Conservation (phyloP, 2,113 vertebrate species). For the Zapornia atra region DNA sequence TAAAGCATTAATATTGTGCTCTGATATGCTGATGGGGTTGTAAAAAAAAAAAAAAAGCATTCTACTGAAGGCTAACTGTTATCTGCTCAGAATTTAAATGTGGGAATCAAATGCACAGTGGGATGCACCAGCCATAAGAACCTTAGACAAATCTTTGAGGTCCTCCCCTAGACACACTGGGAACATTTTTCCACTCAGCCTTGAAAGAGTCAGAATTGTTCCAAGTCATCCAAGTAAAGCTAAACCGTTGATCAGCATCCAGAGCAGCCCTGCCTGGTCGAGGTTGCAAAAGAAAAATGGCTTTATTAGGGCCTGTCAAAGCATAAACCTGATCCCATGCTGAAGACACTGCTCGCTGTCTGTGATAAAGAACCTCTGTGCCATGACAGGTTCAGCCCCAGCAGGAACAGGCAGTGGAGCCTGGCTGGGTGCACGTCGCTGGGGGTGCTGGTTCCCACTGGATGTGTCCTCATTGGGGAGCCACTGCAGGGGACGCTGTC, state of each 20-base stretch:
- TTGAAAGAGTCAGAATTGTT: conserved; percentile 20
- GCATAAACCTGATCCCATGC: neutral
- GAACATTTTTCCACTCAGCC: conserved; percentile 32
- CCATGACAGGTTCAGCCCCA: neutral
- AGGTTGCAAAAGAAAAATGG: neutral
- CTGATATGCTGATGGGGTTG: neutral
- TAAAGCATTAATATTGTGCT: conserved; percentile 21
- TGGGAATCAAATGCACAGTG: neutral
- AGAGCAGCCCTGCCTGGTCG: neutral
- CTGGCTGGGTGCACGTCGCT: rapidly evolving
- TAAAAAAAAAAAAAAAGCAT: neutral
- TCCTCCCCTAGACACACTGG: neutral
- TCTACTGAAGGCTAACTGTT: neutral
- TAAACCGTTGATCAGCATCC: conserved; percentile 43
- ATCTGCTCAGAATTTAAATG: conserved; percentile 4
- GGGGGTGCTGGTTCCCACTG: neutral
- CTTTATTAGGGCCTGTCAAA: conserved; percentile 33
- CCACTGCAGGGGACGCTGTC: rapidly evolving
- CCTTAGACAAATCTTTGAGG: neutral
- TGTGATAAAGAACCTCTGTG: neutral
- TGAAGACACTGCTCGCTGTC: neutral
- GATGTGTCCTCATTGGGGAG: neutral
- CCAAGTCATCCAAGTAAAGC: conserved; percentile 14
- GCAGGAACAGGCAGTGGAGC: neutral
- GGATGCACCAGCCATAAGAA: neutral